phyloP scores from a whole-genome alignment of 2,797 vertebrate genomes.

The Tarsius wallacei region DNA sequence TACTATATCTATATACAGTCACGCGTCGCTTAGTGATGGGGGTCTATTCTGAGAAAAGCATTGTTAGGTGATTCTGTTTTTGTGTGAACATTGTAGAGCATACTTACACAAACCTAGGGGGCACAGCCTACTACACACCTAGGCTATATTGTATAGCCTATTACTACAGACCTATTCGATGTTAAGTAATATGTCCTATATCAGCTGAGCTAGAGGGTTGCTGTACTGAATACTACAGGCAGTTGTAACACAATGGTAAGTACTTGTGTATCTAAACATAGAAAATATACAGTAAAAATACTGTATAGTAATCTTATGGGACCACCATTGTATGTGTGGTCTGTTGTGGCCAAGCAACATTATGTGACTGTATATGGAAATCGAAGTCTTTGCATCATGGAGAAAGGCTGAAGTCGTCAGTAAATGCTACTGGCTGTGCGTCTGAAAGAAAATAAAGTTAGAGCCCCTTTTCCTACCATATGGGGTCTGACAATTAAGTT shows the following conservation, averaged over 20 bases:
- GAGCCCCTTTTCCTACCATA: background rate
- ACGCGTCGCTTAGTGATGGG: background rate
- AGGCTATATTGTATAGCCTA: background rate
- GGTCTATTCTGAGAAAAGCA: background rate
- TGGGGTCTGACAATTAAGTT: no score
- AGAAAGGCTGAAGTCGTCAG: slow-evolving; percentile 16
- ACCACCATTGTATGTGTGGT: background rate
- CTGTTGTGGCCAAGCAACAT: background rate
- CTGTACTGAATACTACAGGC: background rate
- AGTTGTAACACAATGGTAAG: background rate
- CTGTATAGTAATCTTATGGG: background rate
- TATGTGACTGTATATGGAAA: background rate
- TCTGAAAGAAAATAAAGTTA: slow-evolving; percentile 45
- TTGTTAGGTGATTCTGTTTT: background rate
- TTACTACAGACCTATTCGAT: background rate
- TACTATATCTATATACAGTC: background rate
- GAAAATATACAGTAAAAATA: background rate
- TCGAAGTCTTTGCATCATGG: background rate
- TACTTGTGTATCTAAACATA: background rate
- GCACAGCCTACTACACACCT: background rate
- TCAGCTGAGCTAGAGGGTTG: background rate
- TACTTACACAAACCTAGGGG: background rate
- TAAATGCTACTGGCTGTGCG: background rate
- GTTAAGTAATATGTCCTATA: background rate
- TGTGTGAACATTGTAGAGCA: background rate